Conservation (phyloP, 2,888 invertebrate species). For the Empis livida region DNA sequence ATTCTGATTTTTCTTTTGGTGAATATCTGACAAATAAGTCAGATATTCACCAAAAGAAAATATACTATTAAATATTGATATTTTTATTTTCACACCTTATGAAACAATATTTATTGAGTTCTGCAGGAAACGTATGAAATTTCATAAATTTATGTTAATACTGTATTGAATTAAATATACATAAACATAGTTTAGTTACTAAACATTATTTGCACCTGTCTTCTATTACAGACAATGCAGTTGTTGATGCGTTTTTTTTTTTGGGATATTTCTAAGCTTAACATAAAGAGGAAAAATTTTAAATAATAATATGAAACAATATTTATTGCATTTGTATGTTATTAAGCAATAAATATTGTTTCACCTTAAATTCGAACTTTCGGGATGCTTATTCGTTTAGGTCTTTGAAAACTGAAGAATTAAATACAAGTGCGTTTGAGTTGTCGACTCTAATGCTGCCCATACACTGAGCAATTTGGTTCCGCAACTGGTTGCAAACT, state of each 20-base stretch:
- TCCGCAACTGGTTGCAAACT: no score
- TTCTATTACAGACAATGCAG: no score
- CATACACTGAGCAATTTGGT: no score
- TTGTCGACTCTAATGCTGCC: no score
- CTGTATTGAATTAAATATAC: background rate
- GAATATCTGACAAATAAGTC: constrained; percentile 23
- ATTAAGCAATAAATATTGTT: no score
- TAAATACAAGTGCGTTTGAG: constrained; percentile 40
- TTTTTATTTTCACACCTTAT: constrained; percentile 6
- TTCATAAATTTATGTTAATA: background rate
- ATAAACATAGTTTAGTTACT: constrained; percentile 9
- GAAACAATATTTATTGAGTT: constrained; percentile 34
- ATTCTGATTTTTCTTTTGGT: constrained; percentile 26
- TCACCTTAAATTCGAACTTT: constrained; percentile 45
- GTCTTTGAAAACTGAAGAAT: constrained; percentile 42
- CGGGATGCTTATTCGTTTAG: constrained; percentile 54
- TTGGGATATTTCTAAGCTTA: no score
- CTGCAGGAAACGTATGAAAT: constrained; percentile 40
- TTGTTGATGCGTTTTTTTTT: no score
- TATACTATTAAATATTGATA: background rate
- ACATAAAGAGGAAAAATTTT: no score
- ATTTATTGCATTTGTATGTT: no score
- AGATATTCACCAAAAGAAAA: background rate
- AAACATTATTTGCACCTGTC: constrained; percentile 38
- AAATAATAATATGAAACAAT: no score